Evolutionary conservation across 2,797 vertebrate genomes (phyloP).

Genomic region (Lutjanus argentimaculatus): DNA sequence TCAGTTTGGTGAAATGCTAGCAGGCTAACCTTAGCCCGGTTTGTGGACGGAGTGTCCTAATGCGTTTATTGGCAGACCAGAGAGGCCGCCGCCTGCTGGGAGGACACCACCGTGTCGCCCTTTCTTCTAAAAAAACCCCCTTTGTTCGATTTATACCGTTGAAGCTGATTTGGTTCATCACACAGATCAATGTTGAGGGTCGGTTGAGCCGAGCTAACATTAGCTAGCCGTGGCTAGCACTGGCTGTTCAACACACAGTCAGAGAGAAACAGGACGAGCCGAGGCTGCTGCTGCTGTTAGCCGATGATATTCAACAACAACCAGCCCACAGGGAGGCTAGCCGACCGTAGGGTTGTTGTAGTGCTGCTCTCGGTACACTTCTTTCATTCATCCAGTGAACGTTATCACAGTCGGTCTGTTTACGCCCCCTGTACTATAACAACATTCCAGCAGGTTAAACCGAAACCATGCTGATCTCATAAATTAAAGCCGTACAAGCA

Average conservation of each 20-base stretch:
- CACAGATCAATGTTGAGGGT: background rate
- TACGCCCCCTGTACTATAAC: constrained; percentile 27
- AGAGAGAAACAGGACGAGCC: background rate
- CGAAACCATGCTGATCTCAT: background rate
- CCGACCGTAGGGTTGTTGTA: background rate
- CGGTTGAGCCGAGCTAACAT: constrained; percentile 8
- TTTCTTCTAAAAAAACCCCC: background rate
- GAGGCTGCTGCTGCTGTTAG: constrained; percentile 12
- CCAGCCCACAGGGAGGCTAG: background rate
- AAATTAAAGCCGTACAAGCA: constrained; percentile 15
- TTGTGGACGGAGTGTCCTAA: constrained; percentile 73
- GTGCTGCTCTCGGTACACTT: constrained; percentile 6
- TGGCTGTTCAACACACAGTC: background rate
- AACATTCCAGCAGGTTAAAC: background rate
- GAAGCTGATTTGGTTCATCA: background rate
- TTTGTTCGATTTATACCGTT: fast-evolving
- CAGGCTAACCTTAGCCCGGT: constrained; percentile 64
- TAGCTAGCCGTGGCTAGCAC: constrained; percentile 40
- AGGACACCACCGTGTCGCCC: constrained; percentile 5
- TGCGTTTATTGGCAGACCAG: constrained; percentile 9
- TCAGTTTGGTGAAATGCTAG: constrained; percentile 48
- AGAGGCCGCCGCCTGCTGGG: constrained; percentile 13
- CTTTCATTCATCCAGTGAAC: constrained; percentile 50
- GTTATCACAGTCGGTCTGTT: background rate
- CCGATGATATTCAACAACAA: constrained; percentile 11